phyloP scores from a whole-genome alignment of 2,797 vertebrate genomes.

The Lacerta bilineata region DNA sequence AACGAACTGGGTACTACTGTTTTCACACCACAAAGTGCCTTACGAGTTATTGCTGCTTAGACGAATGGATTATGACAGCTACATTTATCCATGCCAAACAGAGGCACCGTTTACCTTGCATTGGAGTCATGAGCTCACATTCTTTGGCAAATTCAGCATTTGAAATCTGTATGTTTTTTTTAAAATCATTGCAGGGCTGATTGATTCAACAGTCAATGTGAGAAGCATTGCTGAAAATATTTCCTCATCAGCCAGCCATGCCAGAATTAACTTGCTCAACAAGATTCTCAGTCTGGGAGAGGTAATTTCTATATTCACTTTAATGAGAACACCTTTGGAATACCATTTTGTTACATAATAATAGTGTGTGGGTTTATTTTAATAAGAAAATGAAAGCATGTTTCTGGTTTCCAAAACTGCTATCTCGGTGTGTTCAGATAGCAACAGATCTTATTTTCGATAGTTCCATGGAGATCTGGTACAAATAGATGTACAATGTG shows the following conservation, averaged over 20 bases:
- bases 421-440: background rate
- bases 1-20: background rate
- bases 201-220: slow-evolving; percentile 42
- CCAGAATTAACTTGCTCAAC: slow-evolving; percentile 46
- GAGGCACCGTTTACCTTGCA: background rate
- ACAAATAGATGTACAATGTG: background rate
- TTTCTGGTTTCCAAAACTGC: background rate
- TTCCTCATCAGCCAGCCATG: slow-evolving; percentile 64
- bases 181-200: slow-evolving; percentile 52
- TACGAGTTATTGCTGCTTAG: background rate
- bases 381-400: background rate
- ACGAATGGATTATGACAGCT: background rate
- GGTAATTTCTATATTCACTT: slow-evolving; percentile 55
- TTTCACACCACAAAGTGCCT: background rate
- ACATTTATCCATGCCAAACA: background rate
- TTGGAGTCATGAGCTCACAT: background rate
- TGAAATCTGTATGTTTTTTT: slow-evolving; percentile 47
- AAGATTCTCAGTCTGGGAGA: slow-evolving; percentile 54
- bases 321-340: slow-evolving; percentile 3
- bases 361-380: background rate
- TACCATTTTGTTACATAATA: background rate
- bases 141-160: slow-evolving; percentile 5
- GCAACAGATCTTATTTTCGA: background rate
- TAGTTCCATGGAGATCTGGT: background rate
- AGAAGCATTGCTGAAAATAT: slow-evolving; percentile 43